Percentiles rank a stretch among this genome's conserved stretches.
Evolutionary conservation across 2,113 vertebrate species (phyloP).

Genomic region (Platysteira castanea): DNA sequence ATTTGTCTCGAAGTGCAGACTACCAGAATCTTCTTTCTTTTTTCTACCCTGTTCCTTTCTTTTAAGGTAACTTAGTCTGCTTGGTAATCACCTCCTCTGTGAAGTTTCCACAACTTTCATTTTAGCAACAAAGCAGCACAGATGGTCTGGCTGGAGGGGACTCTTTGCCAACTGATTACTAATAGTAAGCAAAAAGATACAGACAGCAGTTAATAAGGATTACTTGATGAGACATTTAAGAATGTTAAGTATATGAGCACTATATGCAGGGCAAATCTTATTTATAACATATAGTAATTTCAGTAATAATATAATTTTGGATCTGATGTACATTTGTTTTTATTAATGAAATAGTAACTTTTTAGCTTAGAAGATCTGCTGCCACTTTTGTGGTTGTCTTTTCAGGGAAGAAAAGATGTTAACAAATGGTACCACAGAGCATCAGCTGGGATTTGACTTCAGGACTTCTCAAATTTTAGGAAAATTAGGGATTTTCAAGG

Average conservation of each 20-base stretch:
- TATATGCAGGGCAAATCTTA: background rate
- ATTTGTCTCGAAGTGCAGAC: background rate
- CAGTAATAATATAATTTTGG: background rate
- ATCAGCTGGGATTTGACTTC: background rate
- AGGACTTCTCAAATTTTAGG: background rate
- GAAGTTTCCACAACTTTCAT: background rate
- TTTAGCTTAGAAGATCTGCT: background rate
- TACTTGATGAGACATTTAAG: conserved; percentile 13
- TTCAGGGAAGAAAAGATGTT: background rate
- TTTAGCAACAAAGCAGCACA: background rate
- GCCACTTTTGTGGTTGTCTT: background rate
- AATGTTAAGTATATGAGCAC: background rate
- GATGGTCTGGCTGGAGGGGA: background rate
- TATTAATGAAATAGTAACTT: background rate
- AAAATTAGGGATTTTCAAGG: background rate
- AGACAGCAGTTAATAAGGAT: background rate
- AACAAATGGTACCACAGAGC: background rate
- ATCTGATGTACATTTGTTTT: background rate
- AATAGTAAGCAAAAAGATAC: background rate
- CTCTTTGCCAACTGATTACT: background rate
- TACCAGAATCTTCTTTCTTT: background rate
- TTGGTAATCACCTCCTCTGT: background rate
- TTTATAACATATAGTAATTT: background rate
- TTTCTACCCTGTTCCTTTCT: background rate
- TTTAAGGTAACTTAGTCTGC: background rate